Evolutionary conservation across 2,888 invertebrate genomes (phyloP), one percentile per base, ranked within the genome.

Genomic region (Slavum lentiscoides): DNA sequence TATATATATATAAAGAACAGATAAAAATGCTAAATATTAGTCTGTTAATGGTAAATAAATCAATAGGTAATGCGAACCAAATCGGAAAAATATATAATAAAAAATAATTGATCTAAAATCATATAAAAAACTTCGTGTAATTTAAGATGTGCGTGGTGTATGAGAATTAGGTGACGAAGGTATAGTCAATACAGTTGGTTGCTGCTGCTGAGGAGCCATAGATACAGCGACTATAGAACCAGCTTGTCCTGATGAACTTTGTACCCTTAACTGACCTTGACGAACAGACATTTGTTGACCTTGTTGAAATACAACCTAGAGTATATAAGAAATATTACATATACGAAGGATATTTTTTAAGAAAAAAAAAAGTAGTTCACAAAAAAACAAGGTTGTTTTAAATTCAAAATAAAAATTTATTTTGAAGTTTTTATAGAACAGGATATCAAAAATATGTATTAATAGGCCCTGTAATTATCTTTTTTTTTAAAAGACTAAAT

Each of bases 281-380:
- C 80, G 80, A 23, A 80, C 80, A 58, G 80, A 72, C 80, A 80
- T 80, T 80, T 53, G 80, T n/a, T 80, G 80, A 19, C 80, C 80
- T 66, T 64, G 80, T 80, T 80, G 80, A 80, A 80, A 80, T 72
- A 80, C 80, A 53, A 80, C 80, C 80, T 80, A 13, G 17, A 80
- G 72, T 19, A 53, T 53, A 49, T 55, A 49, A 49, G 49, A 49
- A 11, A 49, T 49, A 9, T 8, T 55, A 55, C 19, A 55, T 6
- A 55, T 19, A 6, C 3, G 30, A 11, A 55, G 19, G 19, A 19
- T 55, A 49, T 55, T 55, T 19, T 55, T 19, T 19, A 55, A 5
- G 7, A 55, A 19, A 17, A 30, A 30, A n/a, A 53, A 17, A 53
- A 53, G 2, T 17, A 53, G 7, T 53, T 13, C 13, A 17, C 15